These are phyloP conservation scores for Sus cebifrons DNA, from an alignment of 2,797 vertebrate species.

Conservation along the genomic window DNA sequence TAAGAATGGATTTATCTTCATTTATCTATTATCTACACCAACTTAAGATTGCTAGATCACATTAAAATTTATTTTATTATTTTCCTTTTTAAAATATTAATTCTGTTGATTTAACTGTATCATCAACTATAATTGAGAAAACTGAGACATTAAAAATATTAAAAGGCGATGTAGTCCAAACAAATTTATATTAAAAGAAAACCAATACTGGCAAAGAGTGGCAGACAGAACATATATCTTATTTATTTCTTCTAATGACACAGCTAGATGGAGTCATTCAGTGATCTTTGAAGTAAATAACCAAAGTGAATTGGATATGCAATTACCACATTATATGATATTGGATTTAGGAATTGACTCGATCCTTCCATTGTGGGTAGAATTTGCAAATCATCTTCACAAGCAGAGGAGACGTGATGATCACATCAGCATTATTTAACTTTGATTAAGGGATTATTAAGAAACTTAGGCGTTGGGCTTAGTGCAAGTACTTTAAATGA, in stretches of 20 bases:
- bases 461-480: not conserved
- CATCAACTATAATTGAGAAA: not conserved
- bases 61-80: constrained; percentile 4
- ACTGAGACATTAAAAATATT: not conserved
- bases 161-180: not conserved
- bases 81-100: not conserved
- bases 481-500: not conserved
- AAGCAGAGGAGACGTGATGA: not conserved
- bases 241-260: not conserved
- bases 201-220: not conserved
- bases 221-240: not conserved
- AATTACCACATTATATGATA: not conserved
- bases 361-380: not conserved
- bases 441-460: constrained; percentile 21
- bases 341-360: not conserved
- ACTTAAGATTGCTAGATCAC: not conserved
- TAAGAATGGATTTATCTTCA: not conserved
- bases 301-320: not conserved
- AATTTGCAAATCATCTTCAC: not conserved
- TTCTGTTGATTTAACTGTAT: constrained; percentile 25
- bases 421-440: not conserved
- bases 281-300: not conserved
- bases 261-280: not conserved
- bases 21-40: not conserved
- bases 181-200: not conserved